Evolutionary conservation across 2,888 invertebrate genomes (phyloP).

Genomic region (Stenchaetothrips biformis): DNA sequence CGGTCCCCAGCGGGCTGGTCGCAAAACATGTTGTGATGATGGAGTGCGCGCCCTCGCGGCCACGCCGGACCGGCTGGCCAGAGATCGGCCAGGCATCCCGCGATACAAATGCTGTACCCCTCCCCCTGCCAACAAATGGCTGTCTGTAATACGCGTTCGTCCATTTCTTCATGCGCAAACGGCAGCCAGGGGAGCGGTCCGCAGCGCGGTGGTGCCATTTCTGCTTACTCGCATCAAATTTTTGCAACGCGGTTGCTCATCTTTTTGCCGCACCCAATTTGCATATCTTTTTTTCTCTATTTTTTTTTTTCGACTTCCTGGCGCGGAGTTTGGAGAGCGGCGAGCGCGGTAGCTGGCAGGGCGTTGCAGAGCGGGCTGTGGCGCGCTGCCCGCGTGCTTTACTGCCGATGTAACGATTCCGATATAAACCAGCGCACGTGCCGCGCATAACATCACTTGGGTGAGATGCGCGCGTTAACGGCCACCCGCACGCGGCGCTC

Average conservation of each 20-base stretch:
- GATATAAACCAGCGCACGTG: too few relatives aligned
- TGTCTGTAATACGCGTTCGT: not conserved
- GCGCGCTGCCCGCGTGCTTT: too few relatives aligned
- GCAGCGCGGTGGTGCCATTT: not conserved
- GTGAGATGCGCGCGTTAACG: not conserved
- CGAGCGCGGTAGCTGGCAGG: too few relatives aligned
- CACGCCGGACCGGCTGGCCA: not conserved
- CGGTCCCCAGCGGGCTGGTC: not conserved
- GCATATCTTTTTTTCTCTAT: too few relatives aligned
- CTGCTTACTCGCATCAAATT: not conserved
- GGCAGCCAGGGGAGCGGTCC: not conserved
- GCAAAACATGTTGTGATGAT: slow-evolving; percentile 1
- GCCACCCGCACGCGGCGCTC: not conserved
- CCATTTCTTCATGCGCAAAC: not conserved
- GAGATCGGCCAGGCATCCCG: not conserved
- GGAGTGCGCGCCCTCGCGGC: not conserved
- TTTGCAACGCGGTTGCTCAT: too few relatives aligned
- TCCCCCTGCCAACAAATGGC: not conserved
- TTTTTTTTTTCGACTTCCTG: too few relatives aligned
- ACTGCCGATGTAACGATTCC: too few relatives aligned
- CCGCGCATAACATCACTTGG: too few relatives aligned
- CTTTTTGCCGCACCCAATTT: too few relatives aligned
- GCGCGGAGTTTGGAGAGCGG: too few relatives aligned
- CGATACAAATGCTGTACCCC: not conserved
- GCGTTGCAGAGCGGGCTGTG: too few relatives aligned